phyloP scores from a whole-genome alignment of 2,888 invertebrate species.

The Neocrepidodera transversa region DNA sequence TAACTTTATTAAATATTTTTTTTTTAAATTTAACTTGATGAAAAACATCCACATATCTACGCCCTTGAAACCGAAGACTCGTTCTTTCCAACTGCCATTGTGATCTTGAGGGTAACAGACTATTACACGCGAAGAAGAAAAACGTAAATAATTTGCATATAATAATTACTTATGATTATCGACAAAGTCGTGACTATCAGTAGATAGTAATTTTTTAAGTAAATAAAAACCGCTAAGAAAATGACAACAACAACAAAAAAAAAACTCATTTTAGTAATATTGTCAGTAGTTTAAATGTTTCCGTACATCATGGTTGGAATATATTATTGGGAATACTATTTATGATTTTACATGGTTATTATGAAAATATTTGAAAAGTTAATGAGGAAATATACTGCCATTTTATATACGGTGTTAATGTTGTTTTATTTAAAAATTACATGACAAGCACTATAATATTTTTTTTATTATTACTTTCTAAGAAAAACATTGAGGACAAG shows the following conservation, averaged over 20 bases:
- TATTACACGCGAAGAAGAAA: background rate
- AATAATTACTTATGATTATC: conserved; percentile 10
- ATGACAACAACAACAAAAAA: too few relatives aligned
- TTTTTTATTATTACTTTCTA: too few relatives aligned
- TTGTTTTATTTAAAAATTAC: background rate
- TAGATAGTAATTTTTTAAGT: background rate
- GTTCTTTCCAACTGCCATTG: too few relatives aligned
- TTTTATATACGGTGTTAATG: background rate
- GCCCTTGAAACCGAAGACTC: too few relatives aligned
- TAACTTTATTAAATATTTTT: too few relatives aligned
- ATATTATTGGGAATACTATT: background rate
- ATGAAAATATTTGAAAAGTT: background rate
- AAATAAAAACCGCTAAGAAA: background rate
- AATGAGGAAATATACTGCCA: background rate
- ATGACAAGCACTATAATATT: too few relatives aligned
- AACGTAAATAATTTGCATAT: conserved; percentile 6
- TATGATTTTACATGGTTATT: background rate
- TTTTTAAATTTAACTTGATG: too few relatives aligned
- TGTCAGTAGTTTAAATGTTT: background rate
- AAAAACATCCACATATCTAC: too few relatives aligned
- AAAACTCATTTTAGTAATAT: background rate
- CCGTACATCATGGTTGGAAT: background rate
- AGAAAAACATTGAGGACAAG: too few relatives aligned
- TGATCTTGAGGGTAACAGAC: too few relatives aligned
- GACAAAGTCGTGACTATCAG: conserved; percentile 9